phyloP scores from a whole-genome alignment of 64 coral and sea anemone genomes.

The Stichodactyla helianthus region DNA sequence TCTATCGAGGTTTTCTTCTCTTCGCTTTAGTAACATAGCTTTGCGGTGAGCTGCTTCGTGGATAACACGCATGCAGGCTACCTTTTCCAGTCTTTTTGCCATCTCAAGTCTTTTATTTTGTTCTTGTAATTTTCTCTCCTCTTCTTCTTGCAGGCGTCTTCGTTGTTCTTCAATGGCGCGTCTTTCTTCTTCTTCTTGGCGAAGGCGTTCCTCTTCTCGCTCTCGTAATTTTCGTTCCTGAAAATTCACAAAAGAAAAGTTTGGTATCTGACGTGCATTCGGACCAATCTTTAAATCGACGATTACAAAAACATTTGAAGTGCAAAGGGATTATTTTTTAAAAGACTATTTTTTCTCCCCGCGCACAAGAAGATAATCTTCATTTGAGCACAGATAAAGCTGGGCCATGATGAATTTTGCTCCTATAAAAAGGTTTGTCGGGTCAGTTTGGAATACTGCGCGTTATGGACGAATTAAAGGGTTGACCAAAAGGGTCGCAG shows the following conservation, averaged over 20 bases:
- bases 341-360: too few relatives aligned
- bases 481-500: too few relatives aligned
- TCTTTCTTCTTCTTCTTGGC: slow-evolving; percentile 68
- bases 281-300: too few relatives aligned
- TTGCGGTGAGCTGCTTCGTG: slow-evolving; percentile 64
- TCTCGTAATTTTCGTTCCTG: slow-evolving; percentile 76
- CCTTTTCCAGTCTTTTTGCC: slow-evolving; percentile 64
- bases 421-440: too few relatives aligned
- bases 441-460: too few relatives aligned
- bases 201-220: slow-evolving; percentile 62
- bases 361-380: too few relatives aligned
- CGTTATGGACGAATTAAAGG: too few relatives aligned
- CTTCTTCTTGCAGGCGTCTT: slow-evolving; percentile 56
- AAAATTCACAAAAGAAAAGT: not conserved
- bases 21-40: slow-evolving; percentile 52
- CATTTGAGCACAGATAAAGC: too few relatives aligned
- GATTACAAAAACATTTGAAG: too few relatives aligned
- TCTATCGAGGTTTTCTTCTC: slow-evolving; percentile 73
- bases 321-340: too few relatives aligned
- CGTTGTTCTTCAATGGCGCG: slow-evolving; percentile 65
- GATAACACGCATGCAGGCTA: slow-evolving; percentile 66
- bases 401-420: too few relatives aligned
- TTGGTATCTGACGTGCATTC: not conserved
- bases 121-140: slow-evolving; percentile 33
- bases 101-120: slow-evolving; percentile 82